Base-by-base conservation (phyloP, 2,888 invertebrate genomes). In the Chromoteleia sp. region DNA sequence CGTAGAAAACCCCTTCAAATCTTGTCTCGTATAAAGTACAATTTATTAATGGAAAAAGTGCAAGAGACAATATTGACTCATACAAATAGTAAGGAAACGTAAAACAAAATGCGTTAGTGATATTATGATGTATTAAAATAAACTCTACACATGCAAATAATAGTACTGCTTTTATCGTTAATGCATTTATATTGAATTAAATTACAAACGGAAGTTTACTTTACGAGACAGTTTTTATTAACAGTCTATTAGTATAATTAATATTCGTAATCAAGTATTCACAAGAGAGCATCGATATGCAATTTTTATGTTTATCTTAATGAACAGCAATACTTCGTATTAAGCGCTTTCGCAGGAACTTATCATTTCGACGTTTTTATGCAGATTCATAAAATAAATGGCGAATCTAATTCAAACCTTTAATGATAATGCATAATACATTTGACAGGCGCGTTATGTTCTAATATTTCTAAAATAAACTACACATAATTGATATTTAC, bases 61-160 rank as follows among this genome's bases (percentile, higher is more conserved):
- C 19, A n/a, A 21, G 8, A 21, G 48, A 48, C n/a, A 3, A 17
- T 1, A 17, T n/a, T 21, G 8, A 7, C 7, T 48, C 21, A 10
- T 48, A 8, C n/a, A 21, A 19, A 21, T 48, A 21, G 5, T 1
- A 21, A 48, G 19, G n/a, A 48, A 48, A 48, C 5, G 21, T 48
- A n/a, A 21, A 48, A 17, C 8, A 21, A 1, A 33, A 5, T 4
- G 33, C 1, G 7, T 33, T 33, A 33, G 7, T 8, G 1, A 33
- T 8, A 5, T 25, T 25, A 5, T 7, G 29, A 30, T n/a, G 30
- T 29, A 41, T 52, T 52, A 29, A 52, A 52, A 29, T 52, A 29
- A 30, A 29, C n/a, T 29, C n/a, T n/a, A n/a, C n/a, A 1, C 15
- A 25, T 41, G 14, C 14, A 15, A 41, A 12, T 12, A 15, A 12